A percentile compares a stretch with the other conserved stretches of the same genome.
Evolutionary conservation across 2,113 vertebrate genomes (phyloP).

Genomic region (Mus spicilegus): DNA sequence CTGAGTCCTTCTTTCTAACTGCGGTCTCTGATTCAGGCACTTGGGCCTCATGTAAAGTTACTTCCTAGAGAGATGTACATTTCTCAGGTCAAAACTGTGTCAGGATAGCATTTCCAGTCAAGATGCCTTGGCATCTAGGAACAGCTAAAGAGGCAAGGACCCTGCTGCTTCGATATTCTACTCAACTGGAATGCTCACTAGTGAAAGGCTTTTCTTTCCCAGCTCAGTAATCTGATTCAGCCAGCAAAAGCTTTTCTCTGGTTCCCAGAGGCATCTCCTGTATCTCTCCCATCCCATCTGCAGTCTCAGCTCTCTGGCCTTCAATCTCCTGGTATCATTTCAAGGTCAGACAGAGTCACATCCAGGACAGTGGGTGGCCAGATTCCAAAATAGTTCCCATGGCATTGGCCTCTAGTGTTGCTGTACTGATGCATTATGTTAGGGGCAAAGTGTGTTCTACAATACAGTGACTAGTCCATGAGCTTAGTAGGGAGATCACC

Average conservation of each 20-base stretch:
- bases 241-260: not conserved
- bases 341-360: conserved; percentile 8
- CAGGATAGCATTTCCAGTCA: not conserved
- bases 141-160: not conserved
- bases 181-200: not conserved
- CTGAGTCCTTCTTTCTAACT: not conserved
- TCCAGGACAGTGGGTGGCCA: not conserved
- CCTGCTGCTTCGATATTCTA: not conserved
- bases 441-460: not conserved
- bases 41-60: not conserved
- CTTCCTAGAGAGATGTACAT: not conserved
- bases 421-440: not conserved
- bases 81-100: not conserved
- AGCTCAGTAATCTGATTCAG: not conserved
- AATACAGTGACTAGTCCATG: not conserved
- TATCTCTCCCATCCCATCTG: not conserved
- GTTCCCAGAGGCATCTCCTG: not conserved
- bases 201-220: not conserved
- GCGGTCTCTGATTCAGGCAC: not conserved
- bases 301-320: not conserved
- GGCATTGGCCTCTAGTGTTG: not conserved
- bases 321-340: not conserved
- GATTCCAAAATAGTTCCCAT: not conserved
- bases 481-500: not conserved
- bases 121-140: not conserved